Evolutionary conservation across 2,113 vertebrate genomes (phyloP), one percentile per base, ranked within the genome.

Genomic region (Stigmatopora nigra): DNA sequence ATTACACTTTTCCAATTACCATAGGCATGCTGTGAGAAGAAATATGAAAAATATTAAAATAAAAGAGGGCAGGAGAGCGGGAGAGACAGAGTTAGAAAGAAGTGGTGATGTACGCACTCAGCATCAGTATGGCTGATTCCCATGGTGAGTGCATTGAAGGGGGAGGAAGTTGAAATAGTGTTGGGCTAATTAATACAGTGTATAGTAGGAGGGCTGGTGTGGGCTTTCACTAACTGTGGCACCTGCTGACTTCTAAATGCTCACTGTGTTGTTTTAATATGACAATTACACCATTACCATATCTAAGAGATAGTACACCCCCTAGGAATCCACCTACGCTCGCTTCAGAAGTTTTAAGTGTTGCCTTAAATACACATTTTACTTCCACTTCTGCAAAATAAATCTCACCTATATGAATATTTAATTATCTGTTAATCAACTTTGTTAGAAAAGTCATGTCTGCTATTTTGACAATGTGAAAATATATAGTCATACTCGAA

Each of bases 271-370:
- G 86, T 89, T 89, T 87, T 89, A 87, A 89, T 89, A 88, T 84
- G 84, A 87, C 89, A 89, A 89, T 89, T 89, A 89, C 71, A 17
- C 64, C 82, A 90, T 89, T 89, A 88, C 79, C 86, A 89, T 90
- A 89, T 89, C 86, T 89, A 86, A 90, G 84, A 84, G 85, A 86
- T 83, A 71, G 80, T 78, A 77, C 31, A 66, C 80, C 84, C 84
- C 77, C 70, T 69, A 80, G 81, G 80, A 84, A 81, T 86, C 82
- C 84, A 78, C 82, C 84, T 84, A 80, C 76, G 68, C 78, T 76
- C 84, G 78, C 82, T 81, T 78, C 85, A 82, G 73, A 87, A 84
- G 82, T 83, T 84, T 87, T 84, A 61, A 82, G 78, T 74, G 80
- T 76, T 1, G 73, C 78, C 79, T 77, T 73, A 72, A 69, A 81